Conservation (phyloP, 2,113 vertebrate species). For the Dissostichus mawsoni region DNA sequence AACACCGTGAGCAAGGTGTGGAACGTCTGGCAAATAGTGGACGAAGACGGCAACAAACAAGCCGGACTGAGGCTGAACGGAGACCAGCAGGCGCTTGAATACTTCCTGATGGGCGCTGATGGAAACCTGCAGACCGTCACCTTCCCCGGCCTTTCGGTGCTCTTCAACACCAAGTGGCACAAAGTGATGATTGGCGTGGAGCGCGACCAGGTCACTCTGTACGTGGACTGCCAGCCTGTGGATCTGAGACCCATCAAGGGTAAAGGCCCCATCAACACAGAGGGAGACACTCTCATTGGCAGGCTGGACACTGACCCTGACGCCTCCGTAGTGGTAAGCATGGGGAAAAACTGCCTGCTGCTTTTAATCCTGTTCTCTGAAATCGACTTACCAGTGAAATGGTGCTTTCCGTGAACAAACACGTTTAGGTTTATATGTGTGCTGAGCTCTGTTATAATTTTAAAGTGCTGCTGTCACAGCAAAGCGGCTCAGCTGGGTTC, state of each 20-base stretch:
- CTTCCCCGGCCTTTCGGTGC: slow-evolving; percentile 84
- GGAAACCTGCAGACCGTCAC: slow-evolving; percentile 84
- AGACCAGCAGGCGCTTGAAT: slow-evolving; percentile 85
- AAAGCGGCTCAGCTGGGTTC: slow-evolving; percentile 70
- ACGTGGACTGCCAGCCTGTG: slow-evolving; percentile 86
- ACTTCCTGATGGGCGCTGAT: slow-evolving; percentile 84
- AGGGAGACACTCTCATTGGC: slow-evolving; percentile 86
- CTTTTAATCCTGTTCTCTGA: slow-evolving; percentile 30
- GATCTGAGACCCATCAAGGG: slow-evolving; percentile 85
- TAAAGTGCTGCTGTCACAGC: slow-evolving; percentile 67
- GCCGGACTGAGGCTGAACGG: slow-evolving; percentile 86
- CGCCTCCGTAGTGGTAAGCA: slow-evolving; percentile 85
- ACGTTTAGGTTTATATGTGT: slow-evolving; percentile 52
- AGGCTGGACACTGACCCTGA: slow-evolving; percentile 83
- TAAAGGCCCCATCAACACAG: slow-evolving; percentile 85
- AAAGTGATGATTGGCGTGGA: slow-evolving; percentile 89
- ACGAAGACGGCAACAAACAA: slow-evolving; percentile 83
- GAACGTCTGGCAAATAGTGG: slow-evolving; percentile 88
- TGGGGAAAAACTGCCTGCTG: slow-evolving; percentile 18
- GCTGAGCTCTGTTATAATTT: slow-evolving; percentile 67
- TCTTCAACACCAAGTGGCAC: slow-evolving; percentile 89
- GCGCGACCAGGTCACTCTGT: slow-evolving; percentile 83
- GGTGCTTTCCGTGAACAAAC: slow-evolving; percentile 45
- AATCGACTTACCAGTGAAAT: slow-evolving; percentile 34
- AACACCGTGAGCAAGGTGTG: slow-evolving; percentile 86